Conservation (phyloP, 2,797 vertebrate species). For the Cephalopachus bancanus region DNA sequence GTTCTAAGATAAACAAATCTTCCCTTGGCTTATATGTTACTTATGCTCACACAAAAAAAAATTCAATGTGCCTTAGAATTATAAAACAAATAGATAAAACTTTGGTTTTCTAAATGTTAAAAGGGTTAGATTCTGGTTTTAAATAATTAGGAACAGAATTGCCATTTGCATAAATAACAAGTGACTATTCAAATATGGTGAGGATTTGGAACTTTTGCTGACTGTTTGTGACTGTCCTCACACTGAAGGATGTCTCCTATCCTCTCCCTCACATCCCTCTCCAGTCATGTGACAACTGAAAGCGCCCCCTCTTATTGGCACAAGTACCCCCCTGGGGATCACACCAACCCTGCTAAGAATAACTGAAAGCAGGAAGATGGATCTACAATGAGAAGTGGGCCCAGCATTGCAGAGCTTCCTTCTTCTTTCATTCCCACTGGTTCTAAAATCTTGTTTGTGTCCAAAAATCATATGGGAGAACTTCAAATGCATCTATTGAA, state of each 20-base stretch:
- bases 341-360: neutral
- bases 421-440: neutral
- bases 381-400: neutral
- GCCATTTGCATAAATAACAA: neutral
- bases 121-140: constrained; percentile 8
- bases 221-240: neutral
- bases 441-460: neutral
- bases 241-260: neutral
- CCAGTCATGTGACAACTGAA: neutral
- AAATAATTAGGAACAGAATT: constrained; percentile 8
- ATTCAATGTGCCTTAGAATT: neutral
- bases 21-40: neutral
- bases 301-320: neutral
- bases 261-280: neutral
- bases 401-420: neutral
- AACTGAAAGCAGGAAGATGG: neutral
- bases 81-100: neutral
- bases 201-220: neutral
- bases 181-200: neutral
- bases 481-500: constrained; percentile 9
- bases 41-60: constrained; percentile 31
- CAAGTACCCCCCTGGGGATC: neutral
- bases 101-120: neutral
- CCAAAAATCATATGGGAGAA: neutral
- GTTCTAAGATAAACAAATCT: neutral